phyloP scores from a whole-genome alignment of 1,140 invertebrate species.

The Riptortus pedestris region DNA sequence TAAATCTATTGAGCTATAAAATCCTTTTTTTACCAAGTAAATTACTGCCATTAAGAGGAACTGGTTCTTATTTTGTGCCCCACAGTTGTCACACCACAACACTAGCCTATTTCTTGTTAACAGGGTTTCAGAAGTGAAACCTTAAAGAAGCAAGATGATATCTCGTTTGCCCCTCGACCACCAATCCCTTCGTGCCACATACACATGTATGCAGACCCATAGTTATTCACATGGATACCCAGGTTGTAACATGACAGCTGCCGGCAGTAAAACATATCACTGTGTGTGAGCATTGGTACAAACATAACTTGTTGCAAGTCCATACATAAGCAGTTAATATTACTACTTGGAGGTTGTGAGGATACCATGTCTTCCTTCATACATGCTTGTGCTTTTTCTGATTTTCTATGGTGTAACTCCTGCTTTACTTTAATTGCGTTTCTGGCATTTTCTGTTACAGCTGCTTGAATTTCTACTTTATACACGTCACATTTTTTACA shows the following conservation, averaged over 20 bases:
- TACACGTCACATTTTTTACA: not conserved
- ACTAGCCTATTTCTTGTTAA: slow-evolving; percentile 1
- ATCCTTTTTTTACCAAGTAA: too few relatives aligned
- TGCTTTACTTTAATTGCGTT: not conserved
- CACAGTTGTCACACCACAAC: slow-evolving; percentile 20
- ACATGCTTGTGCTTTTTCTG: not conserved
- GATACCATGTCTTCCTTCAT: not conserved
- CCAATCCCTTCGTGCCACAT: slow-evolving; percentile 24
- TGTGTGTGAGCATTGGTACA: not conserved
- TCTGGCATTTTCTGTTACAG: not conserved
- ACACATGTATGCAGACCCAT: slow-evolving; percentile 15
- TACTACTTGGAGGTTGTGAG: not conserved
- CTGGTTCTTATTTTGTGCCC: slow-evolving; percentile 20
- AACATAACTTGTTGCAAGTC: not conserved
- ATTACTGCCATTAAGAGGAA: too few relatives aligned
- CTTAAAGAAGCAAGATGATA: slow-evolving; percentile 8
- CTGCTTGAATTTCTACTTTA: not conserved
- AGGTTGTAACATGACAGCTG: not conserved
- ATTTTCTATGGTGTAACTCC: not conserved
- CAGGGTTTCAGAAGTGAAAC: too few relatives aligned
- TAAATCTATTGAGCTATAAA: too few relatives aligned
- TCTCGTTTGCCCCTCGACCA: slow-evolving; percentile 20
- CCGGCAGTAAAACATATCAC: not conserved
- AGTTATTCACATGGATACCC: not conserved
- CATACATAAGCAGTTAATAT: not conserved